phyloP scores from a whole-genome alignment of 2,113 vertebrate species.

The Oncorhynchus clarkii region DNA sequence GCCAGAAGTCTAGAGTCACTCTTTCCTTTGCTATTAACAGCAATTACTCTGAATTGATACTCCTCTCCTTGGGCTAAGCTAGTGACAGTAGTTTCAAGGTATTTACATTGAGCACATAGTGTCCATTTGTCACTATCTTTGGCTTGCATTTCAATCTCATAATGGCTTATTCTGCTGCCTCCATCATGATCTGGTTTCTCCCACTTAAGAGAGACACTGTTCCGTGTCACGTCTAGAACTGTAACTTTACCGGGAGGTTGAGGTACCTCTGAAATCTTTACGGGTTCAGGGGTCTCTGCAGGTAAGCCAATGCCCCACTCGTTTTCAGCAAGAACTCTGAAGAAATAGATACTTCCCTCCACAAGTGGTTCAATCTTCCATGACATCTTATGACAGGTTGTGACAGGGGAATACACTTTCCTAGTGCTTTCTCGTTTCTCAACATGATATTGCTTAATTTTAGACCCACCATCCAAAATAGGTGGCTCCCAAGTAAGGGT shows the following conservation, averaged over 20 bases:
- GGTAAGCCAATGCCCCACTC: slow-evolving; percentile 93
- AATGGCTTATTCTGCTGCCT: slow-evolving; percentile 91
- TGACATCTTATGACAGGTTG: slow-evolving; percentile 91
- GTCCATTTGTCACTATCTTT: slow-evolving; percentile 92
- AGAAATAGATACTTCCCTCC: slow-evolving; percentile 92
- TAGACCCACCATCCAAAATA: slow-evolving; percentile 90
- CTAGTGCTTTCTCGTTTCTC: slow-evolving; percentile 97
- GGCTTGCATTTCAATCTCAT: slow-evolving; percentile 92
- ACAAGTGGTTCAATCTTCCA: slow-evolving; percentile 92
- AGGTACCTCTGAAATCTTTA: slow-evolving; percentile 96
- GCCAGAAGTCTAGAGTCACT: slow-evolving; percentile 91
- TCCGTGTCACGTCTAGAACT: slow-evolving; percentile 89
- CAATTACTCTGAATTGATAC: slow-evolving; percentile 92
- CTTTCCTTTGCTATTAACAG: slow-evolving; percentile 95
- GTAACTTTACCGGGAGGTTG: slow-evolving; percentile 95
- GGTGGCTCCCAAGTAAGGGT: slow-evolving; percentile 96
- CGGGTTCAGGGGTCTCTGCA: slow-evolving; percentile 83
- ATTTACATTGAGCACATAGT: slow-evolving; percentile 87
- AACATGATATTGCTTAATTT: slow-evolving; percentile 95
- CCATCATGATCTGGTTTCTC: slow-evolving; percentile 94
- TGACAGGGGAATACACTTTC: slow-evolving; percentile 91
- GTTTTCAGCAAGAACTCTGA: slow-evolving; percentile 93
- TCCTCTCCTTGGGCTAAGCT: slow-evolving; percentile 90
- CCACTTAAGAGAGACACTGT: slow-evolving; percentile 87
- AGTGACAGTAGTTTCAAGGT: slow-evolving; percentile 84